Conservation (phyloP, 2,888 invertebrate genomes). For the Nomada fucata region DNA sequence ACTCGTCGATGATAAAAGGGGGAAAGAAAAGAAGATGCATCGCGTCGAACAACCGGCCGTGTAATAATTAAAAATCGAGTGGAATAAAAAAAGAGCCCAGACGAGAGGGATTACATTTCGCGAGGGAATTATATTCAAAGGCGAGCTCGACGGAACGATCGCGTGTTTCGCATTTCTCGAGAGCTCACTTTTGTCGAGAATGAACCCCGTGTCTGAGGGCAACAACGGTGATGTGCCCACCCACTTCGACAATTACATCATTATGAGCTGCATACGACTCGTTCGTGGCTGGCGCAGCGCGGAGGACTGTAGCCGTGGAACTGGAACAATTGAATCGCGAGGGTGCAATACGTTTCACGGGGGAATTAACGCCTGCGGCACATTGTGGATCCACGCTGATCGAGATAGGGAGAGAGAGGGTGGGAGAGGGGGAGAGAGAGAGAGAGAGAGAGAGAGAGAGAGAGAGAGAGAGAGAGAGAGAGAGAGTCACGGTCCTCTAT, state of each 20-base stretch:
- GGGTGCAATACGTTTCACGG: conserved; percentile 82
- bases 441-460: conserved; percentile 41
- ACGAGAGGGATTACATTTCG: no score
- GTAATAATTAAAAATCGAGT: no score
- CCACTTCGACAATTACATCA: conserved; percentile 61
- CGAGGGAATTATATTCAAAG: background rate
- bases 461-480: conserved; percentile 49
- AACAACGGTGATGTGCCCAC: conserved; percentile 25
- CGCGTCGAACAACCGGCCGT: no score
- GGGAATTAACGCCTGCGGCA: conserved; percentile 82
- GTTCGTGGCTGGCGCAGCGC: conserved; percentile 34
- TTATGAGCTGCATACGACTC: conserved; percentile 61
- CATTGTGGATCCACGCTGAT: conserved; percentile 75
- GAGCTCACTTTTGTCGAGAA: conserved; percentile 8
- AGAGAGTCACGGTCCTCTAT: conserved; percentile 45
- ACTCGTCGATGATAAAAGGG: no score
- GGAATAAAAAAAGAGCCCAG: background rate
- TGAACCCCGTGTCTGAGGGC: conserved; percentile 10
- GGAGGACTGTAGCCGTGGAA: conserved; percentile 50
- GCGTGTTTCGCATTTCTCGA: conserved; percentile 16
- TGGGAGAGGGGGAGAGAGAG: no score
- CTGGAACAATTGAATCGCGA: conserved; percentile 82
- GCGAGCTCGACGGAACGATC: background rate
- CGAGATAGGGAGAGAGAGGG: conserved; percentile 55
- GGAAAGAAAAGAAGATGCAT: no score